Evolutionary conservation across 1,140 invertebrate genomes (phyloP), one percentile per base, ranked within the genome.

Genomic region (Lithobius niger): DNA sequence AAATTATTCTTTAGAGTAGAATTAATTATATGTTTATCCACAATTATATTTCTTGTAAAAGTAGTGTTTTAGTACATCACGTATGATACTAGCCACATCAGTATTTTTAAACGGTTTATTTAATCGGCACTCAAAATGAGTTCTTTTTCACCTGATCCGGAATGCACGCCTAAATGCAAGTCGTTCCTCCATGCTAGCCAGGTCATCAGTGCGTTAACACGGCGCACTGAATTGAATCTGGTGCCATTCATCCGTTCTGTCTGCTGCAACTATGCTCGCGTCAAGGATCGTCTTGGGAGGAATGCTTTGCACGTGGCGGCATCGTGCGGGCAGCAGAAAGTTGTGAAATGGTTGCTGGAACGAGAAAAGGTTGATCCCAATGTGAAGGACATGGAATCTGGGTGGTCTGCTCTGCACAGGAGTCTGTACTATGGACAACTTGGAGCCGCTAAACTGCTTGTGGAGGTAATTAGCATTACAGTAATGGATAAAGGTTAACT

Each of bases 391-490:
- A 58, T 65, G 0, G 83, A 86, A 67, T 86, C 82, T 21, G 82
- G 82, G 0, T 86, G 83, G 68, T 84, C 84, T 16, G 74, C 84
- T 0, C 66, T 87, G 18, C 85, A 88, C 67, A 70, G 82, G 59
- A 81, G 82, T 58, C 70, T 85, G 25, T 85, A 82, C 68, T 85
- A 84, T 73, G 84, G 84, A 1, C 82, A 86, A 58, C 75, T 88
- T 57, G 68, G 77, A 60, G 70, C 74, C 16, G 79, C 81, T 49
- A 74, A 82, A 44, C 65, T 72, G 25, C 68, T 88, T 1, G 76
- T 84, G 56, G 76, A 80, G 65, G 76, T 77, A 65, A 61, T 48
- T 56, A 27, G 27, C 2, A 36, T 43, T 48, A 2, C 10, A 27
- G 22, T 27, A 18, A 31, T 56, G 10, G 22, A 2, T 21, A 28